Conservation (phyloP, 2,797 vertebrate genomes). For the Eutrigla gurnardus region DNA sequence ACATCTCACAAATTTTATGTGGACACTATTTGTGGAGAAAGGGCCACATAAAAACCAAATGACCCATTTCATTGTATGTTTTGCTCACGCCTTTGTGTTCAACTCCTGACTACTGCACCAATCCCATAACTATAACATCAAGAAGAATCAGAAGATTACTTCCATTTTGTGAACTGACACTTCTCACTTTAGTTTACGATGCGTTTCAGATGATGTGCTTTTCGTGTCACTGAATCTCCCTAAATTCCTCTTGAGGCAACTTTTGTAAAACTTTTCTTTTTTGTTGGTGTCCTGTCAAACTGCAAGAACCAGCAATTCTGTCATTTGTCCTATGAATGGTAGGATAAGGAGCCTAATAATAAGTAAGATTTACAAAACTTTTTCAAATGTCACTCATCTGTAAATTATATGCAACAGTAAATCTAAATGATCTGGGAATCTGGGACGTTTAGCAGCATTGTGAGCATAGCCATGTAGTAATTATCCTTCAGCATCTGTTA, state of each 20-base stretch:
- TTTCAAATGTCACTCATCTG: constrained; percentile 2
- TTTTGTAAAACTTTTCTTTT: not conserved
- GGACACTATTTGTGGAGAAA: not conserved
- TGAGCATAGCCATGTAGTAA: not conserved
- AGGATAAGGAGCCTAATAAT: not conserved
- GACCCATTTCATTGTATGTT: not conserved
- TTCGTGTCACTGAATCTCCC: constrained; percentile 33
- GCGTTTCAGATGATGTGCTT: constrained; percentile 19
- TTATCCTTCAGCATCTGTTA: constrained; percentile 6
- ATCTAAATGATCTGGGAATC: not conserved
- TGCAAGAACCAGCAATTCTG: constrained; percentile 10
- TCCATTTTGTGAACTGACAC: constrained; percentile 4
- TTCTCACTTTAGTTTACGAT: not conserved
- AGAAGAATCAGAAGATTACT: not conserved
- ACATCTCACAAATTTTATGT: not conserved
- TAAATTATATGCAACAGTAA: not conserved
- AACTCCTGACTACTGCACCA: not conserved
- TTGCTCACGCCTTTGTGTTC: constrained; percentile 4
- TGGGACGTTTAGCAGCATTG: not conserved
- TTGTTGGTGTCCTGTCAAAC: constrained; percentile 6
- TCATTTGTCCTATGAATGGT: constrained; percentile 21
- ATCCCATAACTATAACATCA: not conserved
- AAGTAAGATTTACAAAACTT: constrained; percentile 16
- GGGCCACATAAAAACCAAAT: not conserved
- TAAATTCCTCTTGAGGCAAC: constrained; percentile 2